Percentiles rank a stretch among this genome's conserved stretches.
Evolutionary conservation across 2,888 invertebrate genomes (phyloP).

Genomic region (Yponomeuta plumbellus): DNA sequence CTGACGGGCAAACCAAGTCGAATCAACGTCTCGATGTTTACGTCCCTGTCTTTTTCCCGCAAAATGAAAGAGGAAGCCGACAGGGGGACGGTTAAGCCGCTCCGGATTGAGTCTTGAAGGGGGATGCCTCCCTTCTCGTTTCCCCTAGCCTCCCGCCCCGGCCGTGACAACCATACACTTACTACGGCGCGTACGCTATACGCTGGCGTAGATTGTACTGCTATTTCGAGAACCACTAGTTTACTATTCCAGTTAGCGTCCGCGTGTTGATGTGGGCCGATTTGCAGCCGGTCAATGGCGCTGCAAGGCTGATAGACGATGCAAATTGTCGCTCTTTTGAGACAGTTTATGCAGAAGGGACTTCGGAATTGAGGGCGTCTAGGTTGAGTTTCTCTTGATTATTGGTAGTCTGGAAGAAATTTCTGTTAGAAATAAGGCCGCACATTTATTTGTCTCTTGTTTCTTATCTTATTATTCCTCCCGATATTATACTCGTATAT

Average conservation of each 20-base stretch:
- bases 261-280: neutral
- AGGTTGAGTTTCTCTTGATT: neutral
- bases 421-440: too few relatives aligned
- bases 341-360: neutral
- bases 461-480: too few relatives aligned
- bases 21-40: neutral
- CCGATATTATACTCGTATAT: too few relatives aligned
- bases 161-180: slow-evolving; percentile 31
- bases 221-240: slow-evolving; percentile 14
- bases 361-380: neutral
- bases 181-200: slow-evolving; percentile 42
- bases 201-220: slow-evolving; percentile 19
- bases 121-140: slow-evolving; percentile 16
- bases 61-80: neutral
- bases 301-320: neutral
- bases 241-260: slow-evolving; percentile 12
- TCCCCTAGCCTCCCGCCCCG: slow-evolving; percentile 27
- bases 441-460: too few relatives aligned
- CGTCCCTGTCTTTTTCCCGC: neutral
- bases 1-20: neutral
- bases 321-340: neutral
- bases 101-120: slow-evolving; percentile 8
- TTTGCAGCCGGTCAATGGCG: slow-evolving; percentile 7
- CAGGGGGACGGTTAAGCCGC: neutral
- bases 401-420: too few relatives aligned